These are phyloP conservation scores for Cetoscarus ocellatus DNA, from an alignment of 2,797 vertebrate species.

Conservation along the genomic window DNA sequence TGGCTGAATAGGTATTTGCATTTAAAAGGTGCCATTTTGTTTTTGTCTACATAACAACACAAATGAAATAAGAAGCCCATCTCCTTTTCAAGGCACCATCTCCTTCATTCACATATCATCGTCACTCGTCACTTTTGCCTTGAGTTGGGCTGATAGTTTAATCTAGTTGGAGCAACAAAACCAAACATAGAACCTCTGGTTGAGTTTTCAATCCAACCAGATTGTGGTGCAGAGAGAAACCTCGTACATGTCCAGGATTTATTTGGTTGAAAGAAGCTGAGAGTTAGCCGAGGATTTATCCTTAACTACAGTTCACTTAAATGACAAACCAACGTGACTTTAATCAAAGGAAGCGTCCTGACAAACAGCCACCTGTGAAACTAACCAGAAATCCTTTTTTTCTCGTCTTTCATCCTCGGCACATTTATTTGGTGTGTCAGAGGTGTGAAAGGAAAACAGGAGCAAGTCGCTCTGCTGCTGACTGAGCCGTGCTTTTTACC, in stretches of 20 bases:
- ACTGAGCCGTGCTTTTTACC: slow-evolving; percentile 51
- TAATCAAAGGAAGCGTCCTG: slow-evolving; percentile 13
- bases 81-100: too few relatives aligned
- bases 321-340: slow-evolving; percentile 12
- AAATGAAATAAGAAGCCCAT: too few relatives aligned
- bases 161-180: too few relatives aligned
- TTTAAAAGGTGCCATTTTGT: too few relatives aligned
- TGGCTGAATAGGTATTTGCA: too few relatives aligned
- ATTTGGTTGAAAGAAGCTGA: not conserved
- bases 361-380: slow-evolving; percentile 30
- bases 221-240: not conserved
- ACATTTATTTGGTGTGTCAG: slow-evolving; percentile 39
- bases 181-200: too few relatives aligned
- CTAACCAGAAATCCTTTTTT: slow-evolving; percentile 16
- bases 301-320: slow-evolving; percentile 7
- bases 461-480: slow-evolving; percentile 33
- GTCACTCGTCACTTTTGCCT: too few relatives aligned
- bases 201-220: too few relatives aligned
- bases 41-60: too few relatives aligned
- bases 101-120: too few relatives aligned
- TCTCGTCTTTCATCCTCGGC: slow-evolving; percentile 31
- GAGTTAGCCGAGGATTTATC: slow-evolving; percentile 3
- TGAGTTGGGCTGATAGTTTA: too few relatives aligned
- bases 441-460: slow-evolving; percentile 35
- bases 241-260: not conserved